Evolutionary conservation across 2,113 vertebrate genomes (phyloP).

Genomic region (Mesembrinibis cayennensis): DNA sequence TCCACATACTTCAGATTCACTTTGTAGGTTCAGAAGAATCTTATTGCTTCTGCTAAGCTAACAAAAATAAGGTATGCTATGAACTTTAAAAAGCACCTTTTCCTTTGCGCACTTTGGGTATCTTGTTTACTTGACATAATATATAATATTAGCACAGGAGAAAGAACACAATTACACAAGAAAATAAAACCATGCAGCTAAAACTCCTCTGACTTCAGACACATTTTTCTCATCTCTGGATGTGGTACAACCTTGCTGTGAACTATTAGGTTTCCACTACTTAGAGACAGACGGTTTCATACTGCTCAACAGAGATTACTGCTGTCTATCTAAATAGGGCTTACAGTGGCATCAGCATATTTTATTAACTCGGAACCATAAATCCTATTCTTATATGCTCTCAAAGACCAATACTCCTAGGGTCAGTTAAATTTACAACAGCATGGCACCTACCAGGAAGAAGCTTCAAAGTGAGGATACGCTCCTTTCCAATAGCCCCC

Average conservation of each 20-base stretch:
- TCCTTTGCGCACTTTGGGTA: not conserved
- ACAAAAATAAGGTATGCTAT: not conserved
- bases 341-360: constrained; percentile 68
- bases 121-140: not conserved
- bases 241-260: constrained; percentile 61
- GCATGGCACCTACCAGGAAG: not conserved
- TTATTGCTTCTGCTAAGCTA: not conserved
- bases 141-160: not conserved
- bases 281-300: constrained; percentile 57
- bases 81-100: not conserved
- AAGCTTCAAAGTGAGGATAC: not conserved
- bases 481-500: not conserved
- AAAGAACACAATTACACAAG: not conserved
- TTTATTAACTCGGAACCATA: constrained; percentile 65
- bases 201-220: constrained; percentile 24
- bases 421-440: constrained; percentile 62
- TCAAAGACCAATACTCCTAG: constrained; percentile 52
- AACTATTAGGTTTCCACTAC: constrained; percentile 52
- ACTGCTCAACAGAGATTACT: constrained; percentile 66
- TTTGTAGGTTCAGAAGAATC: not conserved
- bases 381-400: constrained; percentile 63
- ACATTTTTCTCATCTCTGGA: constrained; percentile 51
- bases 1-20: not conserved
- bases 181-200: constrained; percentile 31
- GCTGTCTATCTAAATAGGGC: constrained; percentile 65